Base-by-base conservation (phyloP, 2,888 invertebrate species). In the Drosophila parthenogenetica region DNA sequence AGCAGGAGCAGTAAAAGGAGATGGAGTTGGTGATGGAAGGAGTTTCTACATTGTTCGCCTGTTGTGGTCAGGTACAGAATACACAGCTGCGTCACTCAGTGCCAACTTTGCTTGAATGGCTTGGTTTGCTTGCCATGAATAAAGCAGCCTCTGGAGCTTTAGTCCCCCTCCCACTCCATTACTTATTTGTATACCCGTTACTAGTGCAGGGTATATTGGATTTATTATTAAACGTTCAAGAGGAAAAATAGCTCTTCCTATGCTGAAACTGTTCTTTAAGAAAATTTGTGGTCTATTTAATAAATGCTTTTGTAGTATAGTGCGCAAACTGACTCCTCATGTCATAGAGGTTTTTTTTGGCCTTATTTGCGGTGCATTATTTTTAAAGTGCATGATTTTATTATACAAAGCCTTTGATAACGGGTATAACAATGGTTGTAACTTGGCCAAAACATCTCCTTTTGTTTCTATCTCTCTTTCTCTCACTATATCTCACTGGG, bases 71-170 rank as follows among this genome's bases (percentile, higher is more conserved):
- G 54, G 54, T 42, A 43, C 43, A 43, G 35, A 51, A 43, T 66
- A 58, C 79, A 72, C 84, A 85, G 85, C 81, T 85, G 85, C 75
- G 70, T 60, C 77, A 66, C 32, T 46, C 55, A 49, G 59, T 49
- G 67, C 53, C 73, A 69, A 75, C 67, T 61, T 77, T 87, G 75
- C 84, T 71, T 74, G 73, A 88, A 82, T 82, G 88, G 66, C 67
- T 86, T 50, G 71, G 49, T 65, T 78, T 78, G 75, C 57, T 54
- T 50, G 65, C 62, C 74, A 87, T 87, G 87, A 87, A 84, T 84
- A 84, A 84, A 79, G 79, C 87, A 84, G 69, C 62, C 49, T 35
- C 49, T 45, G 37, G 45, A 40, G 29, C 46, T 13, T 35, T 17
- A 25, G 42, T 51, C 59, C 39, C 40, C 42, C 32, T 39, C 59